phyloP scores from a whole-genome alignment of 2,113 vertebrate species.

The Psammodynastes pulverulentus region DNA sequence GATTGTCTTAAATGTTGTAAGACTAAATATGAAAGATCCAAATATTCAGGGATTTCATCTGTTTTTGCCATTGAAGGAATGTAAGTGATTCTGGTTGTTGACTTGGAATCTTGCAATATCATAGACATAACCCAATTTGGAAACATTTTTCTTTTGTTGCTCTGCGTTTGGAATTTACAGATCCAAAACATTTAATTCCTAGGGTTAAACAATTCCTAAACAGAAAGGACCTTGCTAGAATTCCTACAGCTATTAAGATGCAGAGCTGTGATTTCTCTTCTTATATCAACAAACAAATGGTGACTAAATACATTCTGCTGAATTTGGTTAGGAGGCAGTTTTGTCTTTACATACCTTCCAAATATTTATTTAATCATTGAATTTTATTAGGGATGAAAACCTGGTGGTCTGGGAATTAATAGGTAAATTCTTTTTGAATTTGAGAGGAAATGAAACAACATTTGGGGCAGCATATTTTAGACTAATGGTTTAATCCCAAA shows the following conservation, averaged over 20 bases:
- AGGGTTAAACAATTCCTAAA: slow-evolving; percentile 10
- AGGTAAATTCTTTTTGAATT: slow-evolving; percentile 58
- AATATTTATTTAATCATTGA: not conserved
- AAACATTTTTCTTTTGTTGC: slow-evolving; percentile 18
- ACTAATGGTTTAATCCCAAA: not conserved
- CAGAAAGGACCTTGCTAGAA: not conserved
- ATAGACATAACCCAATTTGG: slow-evolving; percentile 10
- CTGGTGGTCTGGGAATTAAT: slow-evolving; percentile 2
- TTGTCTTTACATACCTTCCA: not conserved
- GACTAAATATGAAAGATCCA: not conserved
- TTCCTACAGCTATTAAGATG: not conserved
- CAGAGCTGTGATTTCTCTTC: not conserved
- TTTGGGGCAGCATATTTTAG: not conserved
- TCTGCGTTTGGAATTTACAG: slow-evolving; percentile 14
- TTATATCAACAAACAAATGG: slow-evolving; percentile 1
- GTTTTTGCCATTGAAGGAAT: not conserved
- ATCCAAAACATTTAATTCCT: slow-evolving; percentile 28
- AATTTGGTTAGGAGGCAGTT: not conserved
- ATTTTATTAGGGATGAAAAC: not conserved
- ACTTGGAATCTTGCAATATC: not conserved
- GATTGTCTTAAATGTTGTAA: not conserved
- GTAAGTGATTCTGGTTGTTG: not conserved
- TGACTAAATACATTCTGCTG: not conserved
- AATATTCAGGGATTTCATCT: not conserved
- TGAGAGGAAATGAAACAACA: not conserved